These are phyloP conservation scores for Drosophila santomea DNA, from an alignment of 1,140 invertebrate genomes.

Conservation along the genomic window DNA sequence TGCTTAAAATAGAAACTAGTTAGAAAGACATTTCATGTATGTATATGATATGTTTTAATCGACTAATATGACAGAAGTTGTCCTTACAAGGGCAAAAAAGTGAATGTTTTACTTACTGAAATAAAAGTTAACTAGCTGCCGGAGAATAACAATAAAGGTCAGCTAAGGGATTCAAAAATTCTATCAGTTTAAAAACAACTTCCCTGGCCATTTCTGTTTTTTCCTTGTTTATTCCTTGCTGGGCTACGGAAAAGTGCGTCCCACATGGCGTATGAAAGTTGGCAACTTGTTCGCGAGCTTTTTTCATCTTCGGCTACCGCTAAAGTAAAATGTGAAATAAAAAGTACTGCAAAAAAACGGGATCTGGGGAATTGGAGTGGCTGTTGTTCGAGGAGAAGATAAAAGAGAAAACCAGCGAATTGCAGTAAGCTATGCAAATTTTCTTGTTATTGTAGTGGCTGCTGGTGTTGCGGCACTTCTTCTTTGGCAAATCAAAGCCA, in stretches of 20 bases:
- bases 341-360: constrained; percentile 32
- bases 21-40: not conserved
- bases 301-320: constrained; percentile 35
- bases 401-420: constrained; percentile 26
- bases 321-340: constrained; percentile 66
- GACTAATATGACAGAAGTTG: no score
- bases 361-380: constrained; percentile 59
- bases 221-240: constrained; percentile 4
- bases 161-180: constrained; percentile 51
- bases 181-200: constrained; percentile 62
- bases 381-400: constrained; percentile 21
- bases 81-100: constrained; percentile 15
- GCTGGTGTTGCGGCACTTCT: constrained; percentile 21
- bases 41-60: not conserved
- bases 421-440: constrained; percentile 59
- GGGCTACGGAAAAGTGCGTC: constrained; percentile 61
- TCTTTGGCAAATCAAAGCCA: constrained; percentile 57
- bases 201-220: constrained; percentile 26
- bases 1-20: not conserved
- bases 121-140: constrained; percentile 56
- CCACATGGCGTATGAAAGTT: constrained; percentile 80
- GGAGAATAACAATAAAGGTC: constrained; percentile 41
- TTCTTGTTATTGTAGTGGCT: constrained; percentile 47
- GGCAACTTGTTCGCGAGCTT: constrained; percentile 57
- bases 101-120: constrained; percentile 43